phyloP scores from a whole-genome alignment of 2,888 invertebrate genomes.

The Apotomis betuletana region DNA sequence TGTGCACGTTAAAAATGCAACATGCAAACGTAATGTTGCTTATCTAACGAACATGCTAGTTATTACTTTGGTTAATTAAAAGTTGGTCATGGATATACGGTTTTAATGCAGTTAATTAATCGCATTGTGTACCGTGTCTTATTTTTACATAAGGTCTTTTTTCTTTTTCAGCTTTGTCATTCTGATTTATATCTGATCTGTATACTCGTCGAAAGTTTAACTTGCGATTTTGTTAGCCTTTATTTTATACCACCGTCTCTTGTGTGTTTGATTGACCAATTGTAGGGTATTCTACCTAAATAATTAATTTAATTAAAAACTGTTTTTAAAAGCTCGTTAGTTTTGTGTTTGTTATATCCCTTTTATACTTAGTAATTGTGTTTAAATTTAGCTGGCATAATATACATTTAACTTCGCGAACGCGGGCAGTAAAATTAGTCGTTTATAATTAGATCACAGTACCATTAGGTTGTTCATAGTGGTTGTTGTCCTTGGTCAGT shows the following conservation, averaged over 20 bases:
- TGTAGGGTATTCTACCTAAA: no score
- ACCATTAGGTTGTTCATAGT: slow-evolving; percentile 79
- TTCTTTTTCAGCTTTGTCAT: not conserved
- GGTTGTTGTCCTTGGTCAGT: slow-evolving; percentile 82
- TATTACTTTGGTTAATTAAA: slow-evolving; percentile 21
- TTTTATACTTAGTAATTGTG: not conserved
- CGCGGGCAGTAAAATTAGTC: not conserved
- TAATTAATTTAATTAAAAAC: no score
- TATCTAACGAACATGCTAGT: slow-evolving; percentile 49
- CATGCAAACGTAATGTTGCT: slow-evolving; percentile 49
- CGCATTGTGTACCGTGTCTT: not conserved
- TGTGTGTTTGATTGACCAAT: no score
- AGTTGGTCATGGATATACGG: not conserved
- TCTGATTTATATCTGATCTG: not conserved
- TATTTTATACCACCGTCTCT: no score
- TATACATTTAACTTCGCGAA: not conserved
- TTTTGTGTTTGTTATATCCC: not conserved
- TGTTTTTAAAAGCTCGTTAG: not conserved
- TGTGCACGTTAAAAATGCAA: slow-evolving; percentile 2
- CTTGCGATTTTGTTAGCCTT: no score
- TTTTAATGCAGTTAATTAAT: slow-evolving; percentile 7
- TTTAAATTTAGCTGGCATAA: not conserved
- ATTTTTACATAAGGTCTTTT: no score
- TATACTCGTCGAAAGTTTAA: no score
- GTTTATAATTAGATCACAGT: slow-evolving; percentile 46